Evolutionary conservation across 2,113 vertebrate species (phyloP).

Genomic region (Dasyprocta punctata): DNA sequence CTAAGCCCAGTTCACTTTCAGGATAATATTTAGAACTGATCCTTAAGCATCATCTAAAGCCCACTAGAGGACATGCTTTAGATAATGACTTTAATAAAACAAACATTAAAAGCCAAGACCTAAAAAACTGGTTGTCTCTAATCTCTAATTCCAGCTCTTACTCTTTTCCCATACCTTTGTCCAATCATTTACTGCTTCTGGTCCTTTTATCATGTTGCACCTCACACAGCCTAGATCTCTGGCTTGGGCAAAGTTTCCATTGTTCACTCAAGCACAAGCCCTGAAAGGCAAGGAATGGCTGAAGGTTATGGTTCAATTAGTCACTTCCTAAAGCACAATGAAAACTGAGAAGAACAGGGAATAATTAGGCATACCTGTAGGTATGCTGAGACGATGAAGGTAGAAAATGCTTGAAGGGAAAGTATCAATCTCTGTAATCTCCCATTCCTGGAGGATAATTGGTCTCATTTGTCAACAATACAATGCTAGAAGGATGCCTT

Average conservation of each 20-base stretch:
- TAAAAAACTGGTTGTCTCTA: neutral
- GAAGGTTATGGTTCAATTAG: neutral
- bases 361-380: neutral
- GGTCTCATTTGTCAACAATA: neutral
- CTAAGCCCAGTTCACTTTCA: neutral
- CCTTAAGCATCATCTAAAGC: neutral
- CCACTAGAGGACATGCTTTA: neutral
- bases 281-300: neutral
- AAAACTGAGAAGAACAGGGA: neutral
- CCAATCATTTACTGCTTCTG: neutral
- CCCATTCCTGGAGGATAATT: neutral
- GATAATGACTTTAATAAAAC: constrained; percentile 12
- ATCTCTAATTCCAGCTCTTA: neutral
- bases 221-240: neutral
- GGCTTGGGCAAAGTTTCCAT: neutral
- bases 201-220: neutral
- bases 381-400: too few relatives aligned
- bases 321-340: neutral
- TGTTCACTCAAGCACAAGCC: neutral
- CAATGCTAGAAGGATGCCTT: neutral
- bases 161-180: neutral
- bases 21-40: neutral
- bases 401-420: neutral
- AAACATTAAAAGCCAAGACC: neutral
- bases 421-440: neutral